phyloP scores from a whole-genome alignment of 2,888 invertebrate species.

The Dorcus hopei region DNA sequence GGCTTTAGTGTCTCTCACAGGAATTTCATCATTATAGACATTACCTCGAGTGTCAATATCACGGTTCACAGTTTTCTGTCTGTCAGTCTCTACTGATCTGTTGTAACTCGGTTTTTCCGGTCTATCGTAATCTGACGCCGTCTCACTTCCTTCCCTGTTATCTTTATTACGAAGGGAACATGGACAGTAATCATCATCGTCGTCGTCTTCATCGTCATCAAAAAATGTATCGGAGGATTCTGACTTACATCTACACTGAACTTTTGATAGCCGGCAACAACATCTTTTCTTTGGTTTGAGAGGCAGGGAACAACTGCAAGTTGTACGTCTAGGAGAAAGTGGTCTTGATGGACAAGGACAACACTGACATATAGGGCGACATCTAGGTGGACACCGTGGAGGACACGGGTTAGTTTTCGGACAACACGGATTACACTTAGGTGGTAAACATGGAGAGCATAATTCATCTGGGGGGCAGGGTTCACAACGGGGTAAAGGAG shows the following conservation, averaged over 20 bases:
- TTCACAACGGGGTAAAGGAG: slow-evolving; percentile 32
- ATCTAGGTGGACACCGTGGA: slow-evolving; percentile 17
- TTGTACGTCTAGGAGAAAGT: slow-evolving; percentile 4
- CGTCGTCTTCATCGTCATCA: slow-evolving; percentile 1
- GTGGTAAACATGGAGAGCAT: slow-evolving; percentile 20
- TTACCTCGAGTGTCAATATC: background rate
- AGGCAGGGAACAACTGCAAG: slow-evolving; percentile 5
- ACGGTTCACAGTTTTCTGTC: too few relatives aligned
- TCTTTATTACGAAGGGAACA: background rate
- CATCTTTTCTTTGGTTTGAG: background rate
- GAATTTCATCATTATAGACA: slow-evolving; percentile 12
- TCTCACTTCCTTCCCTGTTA: background rate
- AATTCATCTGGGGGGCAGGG: slow-evolving; percentile 27
- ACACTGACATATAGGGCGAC: slow-evolving; percentile 5
- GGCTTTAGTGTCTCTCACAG: slow-evolving; percentile 13
- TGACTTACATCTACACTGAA: slow-evolving; percentile 1
- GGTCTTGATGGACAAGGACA: slow-evolving; percentile 3
- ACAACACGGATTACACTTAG: slow-evolving; percentile 26
- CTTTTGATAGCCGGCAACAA: background rate
- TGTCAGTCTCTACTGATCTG: too few relatives aligned
- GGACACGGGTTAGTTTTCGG: slow-evolving; percentile 24
- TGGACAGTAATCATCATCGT: slow-evolving; percentile 3
- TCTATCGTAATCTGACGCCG: background rate
- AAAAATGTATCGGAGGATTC: background rate
- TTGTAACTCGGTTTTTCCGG: background rate